Evolutionary conservation across 2,888 invertebrate genomes (phyloP), one percentile per base, ranked within the genome.

Genomic region (Drosophila diplacantha): DNA sequence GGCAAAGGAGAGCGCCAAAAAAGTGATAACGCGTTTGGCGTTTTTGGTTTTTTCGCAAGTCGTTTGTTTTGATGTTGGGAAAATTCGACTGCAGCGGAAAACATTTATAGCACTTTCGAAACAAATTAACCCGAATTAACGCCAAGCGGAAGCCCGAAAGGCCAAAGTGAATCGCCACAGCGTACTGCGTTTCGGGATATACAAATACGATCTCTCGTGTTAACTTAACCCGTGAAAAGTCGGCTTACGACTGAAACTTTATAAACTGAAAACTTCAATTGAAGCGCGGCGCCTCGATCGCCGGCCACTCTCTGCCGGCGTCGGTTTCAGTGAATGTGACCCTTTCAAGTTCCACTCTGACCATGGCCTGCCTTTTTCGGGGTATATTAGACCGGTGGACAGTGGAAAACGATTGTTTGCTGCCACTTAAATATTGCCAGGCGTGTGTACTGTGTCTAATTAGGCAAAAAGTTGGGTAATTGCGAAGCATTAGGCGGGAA

Each of bases 91-190:
- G 68, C 75, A 75, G 60, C 81, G 79, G 76, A 73, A 70, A 68
- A 63, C 51, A 62, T 49, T 55, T 50, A 44, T 51, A 46, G 58
- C 69, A 75, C 77, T 83, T 81, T 83, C 82, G 51, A 81, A 74
- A 74, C 62, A 81, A 81, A 79, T 81, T 80, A 79, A 69, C 84
- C 82, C 82, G 72, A 83, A 83, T 74, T 68, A 64, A 52, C 38
- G 34, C 16, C 14, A 32, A 73, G 69, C 83, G 83, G 83, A 79
- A 79, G 60, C 72, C 43, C 49, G 50, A 61, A 55, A 64, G 57
- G 53, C 62, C 41, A 55, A 39, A 43, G 44, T 9, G 24, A 31
- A 44, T 38, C 35, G 22, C 12, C 20, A 52, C 41, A 32, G 18
- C 31, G 22, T 29, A 37, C 31, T 18, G 37, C 38, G 18, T 32